Percentiles rank a stretch among this genome's conserved stretches.
Conservation (phyloP, 1,140 invertebrate genomes). For the Cydia amplana region DNA sequence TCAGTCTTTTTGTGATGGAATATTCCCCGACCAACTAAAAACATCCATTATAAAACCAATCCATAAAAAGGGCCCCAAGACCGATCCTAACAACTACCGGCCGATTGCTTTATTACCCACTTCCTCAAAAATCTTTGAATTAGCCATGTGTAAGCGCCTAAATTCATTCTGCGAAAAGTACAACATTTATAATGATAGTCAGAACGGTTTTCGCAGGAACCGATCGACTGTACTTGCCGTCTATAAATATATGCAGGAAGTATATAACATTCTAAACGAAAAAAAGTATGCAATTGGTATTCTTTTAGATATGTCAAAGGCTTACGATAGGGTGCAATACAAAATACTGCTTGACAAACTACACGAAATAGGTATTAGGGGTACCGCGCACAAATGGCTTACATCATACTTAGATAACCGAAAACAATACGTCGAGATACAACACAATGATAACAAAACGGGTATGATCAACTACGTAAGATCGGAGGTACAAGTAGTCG, state of each 20-base stretch:
- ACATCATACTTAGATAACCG: too few species aligned
- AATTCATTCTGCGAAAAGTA: constrained; percentile 2
- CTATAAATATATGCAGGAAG: too few species aligned
- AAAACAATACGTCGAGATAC: too few species aligned
- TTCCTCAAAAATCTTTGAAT: constrained; percentile 8
- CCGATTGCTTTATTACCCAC: constrained; percentile 6
- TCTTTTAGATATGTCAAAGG: constrained; percentile 11
- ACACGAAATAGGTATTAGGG: too few species aligned
- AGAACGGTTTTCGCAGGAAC: not conserved
- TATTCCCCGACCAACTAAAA: not conserved
- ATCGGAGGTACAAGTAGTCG: too few species aligned
- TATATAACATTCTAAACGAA: not conserved
- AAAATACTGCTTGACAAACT: too few species aligned
- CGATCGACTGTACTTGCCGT: not conserved
- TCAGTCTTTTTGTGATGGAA: constrained; percentile 12
- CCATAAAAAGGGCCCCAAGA: not conserved
- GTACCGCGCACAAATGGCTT: too few species aligned
- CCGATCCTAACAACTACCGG: not conserved
- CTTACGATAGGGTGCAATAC: not conserved
- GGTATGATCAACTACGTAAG: too few species aligned
- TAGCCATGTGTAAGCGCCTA: not conserved
- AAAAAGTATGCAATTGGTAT: constrained; percentile 21
- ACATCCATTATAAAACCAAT: not conserved
- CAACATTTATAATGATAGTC: not conserved
- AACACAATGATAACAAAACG: too few species aligned